Evolutionary conservation across 2,888 invertebrate genomes (phyloP), one percentile per base, ranked within the genome.

Genomic region (Megastigmus dorsalis): DNA sequence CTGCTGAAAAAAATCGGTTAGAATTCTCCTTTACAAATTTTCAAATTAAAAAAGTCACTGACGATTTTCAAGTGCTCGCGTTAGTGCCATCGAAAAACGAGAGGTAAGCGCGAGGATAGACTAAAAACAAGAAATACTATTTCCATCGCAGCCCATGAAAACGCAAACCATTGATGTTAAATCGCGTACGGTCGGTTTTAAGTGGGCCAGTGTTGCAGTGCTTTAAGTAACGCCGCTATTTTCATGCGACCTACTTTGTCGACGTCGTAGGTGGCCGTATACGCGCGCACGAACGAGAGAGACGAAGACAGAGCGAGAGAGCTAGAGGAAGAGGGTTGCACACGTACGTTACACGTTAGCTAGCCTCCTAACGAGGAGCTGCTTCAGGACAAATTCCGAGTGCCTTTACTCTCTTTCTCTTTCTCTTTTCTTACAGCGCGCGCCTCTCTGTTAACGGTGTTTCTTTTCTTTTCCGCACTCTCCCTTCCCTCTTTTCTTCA

Each of bases 311-410:
- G n/a, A n/a, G n/a, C n/a, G n/a, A n/a, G n/a, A n/a, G n/a, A n/a
- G n/a, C n/a, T n/a, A n/a, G n/a, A n/a, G n/a, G n/a, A n/a, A n/a
- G n/a, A n/a, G n/a, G n/a, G n/a, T n/a, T n/a, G n/a, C 7, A 30
- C 28, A 55, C 30, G 18, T 52, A 55, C 55, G 38, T 65, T 41
- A 30, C 38, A 55, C 55, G 38, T 65, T 41, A 30, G 41, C 52
- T 33, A 54, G 62, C 76, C 75, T 73, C 75, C 79, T 84, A 83
- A 84, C 82, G 81, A 84, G 82, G 79, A 66, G 41, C 82, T 82
- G 80, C 81, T 83, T 82, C 82, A 81, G 82, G 81, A 84, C 81
- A 82, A 84, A 84, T 84, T 81, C 80, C 67, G 79, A 81, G 80
- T 78, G 77, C 78, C 79, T 68, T 41, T 15, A 48, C n/a, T n/a